A percentile compares a stretch with the other conserved stretches of the same genome.
These are phyloP conservation scores for Amphimedon queenslandica DNA, from an alignment of 37 sponge, comb jelly and placozoan species.

Conservation along the genomic window DNA sequence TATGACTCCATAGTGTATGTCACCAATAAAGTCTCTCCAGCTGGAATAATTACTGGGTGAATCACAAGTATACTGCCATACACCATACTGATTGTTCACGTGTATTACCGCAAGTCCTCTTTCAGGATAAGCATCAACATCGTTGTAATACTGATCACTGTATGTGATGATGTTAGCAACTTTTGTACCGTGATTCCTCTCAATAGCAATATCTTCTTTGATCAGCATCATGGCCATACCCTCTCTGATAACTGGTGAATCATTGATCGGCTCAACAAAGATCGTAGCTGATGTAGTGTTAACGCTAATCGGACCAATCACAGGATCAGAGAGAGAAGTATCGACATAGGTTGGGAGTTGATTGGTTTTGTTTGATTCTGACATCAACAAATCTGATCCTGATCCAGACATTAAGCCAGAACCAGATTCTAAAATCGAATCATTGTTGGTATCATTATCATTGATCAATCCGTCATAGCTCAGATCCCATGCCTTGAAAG, in stretches of 20 bases:
- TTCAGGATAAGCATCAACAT: conserved; percentile 57
- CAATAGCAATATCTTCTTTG: conserved; percentile 31
- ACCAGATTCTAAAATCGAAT: background rate
- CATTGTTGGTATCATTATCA: background rate
- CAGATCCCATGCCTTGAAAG: conserved; percentile 82
- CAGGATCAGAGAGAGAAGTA: conserved; percentile 34
- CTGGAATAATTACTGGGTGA: background rate
- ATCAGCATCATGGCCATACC: conserved; percentile 55
- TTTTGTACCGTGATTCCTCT: conserved; percentile 71
- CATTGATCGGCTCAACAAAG: conserved; percentile 71
- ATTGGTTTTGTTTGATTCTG: background rate
- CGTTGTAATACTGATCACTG: conserved; percentile 32
- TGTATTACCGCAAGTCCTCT: conserved; percentile 72
- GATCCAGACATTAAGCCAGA: background rate
- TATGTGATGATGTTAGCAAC: conserved; percentile 58
- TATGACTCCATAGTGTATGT: conserved; percentile 39
- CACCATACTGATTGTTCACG: conserved; percentile 68
- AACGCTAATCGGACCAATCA: conserved; percentile 65
- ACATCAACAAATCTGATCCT: background rate
- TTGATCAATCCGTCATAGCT: background rate
- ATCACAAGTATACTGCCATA: conserved; percentile 84
- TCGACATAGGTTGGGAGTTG: conserved; percentile 14
- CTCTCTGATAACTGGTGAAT: conserved; percentile 61
- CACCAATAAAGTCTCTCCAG: conserved; percentile 84
- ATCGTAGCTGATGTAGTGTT: conserved; percentile 48